These are phyloP conservation scores for Lapara coniferarum DNA, from an alignment of 2,888 invertebrate species.

Conservation along the genomic window DNA sequence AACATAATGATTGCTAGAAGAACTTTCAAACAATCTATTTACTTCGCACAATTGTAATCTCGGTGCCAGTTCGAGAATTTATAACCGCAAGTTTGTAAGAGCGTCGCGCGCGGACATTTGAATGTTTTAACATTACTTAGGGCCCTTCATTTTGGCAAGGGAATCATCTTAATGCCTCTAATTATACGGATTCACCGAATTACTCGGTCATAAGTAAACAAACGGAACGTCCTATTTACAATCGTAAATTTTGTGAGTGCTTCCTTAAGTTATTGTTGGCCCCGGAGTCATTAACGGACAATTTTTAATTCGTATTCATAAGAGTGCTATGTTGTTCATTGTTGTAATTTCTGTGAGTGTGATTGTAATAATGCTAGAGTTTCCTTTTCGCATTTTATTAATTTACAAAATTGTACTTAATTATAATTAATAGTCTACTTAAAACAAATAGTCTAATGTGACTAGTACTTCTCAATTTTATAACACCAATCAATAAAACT, in stretches of 20 bases:
- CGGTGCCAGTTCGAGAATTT: slow-evolving; percentile 63
- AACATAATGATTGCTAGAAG: no score
- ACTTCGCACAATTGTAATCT: slow-evolving; percentile 60
- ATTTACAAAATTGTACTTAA: no score
- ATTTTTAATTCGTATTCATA: not conserved
- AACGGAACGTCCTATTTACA: slow-evolving; percentile 79
- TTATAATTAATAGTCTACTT: no score
- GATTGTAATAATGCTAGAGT: no score
- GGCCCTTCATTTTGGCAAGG: slow-evolving; percentile 61
- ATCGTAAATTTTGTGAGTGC: slow-evolving; percentile 73
- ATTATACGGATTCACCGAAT: slow-evolving; percentile 83
- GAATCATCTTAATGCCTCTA: slow-evolving; percentile 83
- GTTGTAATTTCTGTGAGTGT: no score
- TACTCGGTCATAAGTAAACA: slow-evolving; percentile 83
- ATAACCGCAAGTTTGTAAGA: slow-evolving; percentile 71
- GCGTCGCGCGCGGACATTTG: slow-evolving; percentile 71
- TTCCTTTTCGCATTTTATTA: no score
- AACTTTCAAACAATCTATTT: slow-evolving; percentile 52
- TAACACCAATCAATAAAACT: no score
- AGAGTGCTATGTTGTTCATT: not conserved
- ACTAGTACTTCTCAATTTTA: no score
- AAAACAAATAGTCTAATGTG: no score
- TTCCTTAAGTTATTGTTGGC: slow-evolving; percentile 28
- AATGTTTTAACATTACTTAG: slow-evolving; percentile 80
- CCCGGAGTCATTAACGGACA: slow-evolving; percentile 15